These are phyloP conservation scores for Barbus barbus DNA, from an alignment of 2,113 vertebrate species.

Conservation along the genomic window DNA sequence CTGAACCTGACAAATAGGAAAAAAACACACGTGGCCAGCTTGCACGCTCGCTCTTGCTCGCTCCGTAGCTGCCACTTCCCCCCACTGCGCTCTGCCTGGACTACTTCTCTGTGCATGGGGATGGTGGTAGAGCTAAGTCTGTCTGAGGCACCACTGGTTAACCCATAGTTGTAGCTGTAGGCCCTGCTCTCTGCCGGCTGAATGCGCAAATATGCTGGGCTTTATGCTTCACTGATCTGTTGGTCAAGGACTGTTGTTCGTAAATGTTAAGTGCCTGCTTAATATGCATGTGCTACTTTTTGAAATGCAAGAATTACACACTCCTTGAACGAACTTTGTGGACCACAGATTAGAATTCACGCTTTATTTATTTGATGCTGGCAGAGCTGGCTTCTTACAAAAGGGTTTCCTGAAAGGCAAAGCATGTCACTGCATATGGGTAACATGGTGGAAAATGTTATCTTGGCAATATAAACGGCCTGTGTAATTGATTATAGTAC, in stretches of 20 bases:
- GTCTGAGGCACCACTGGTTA: neutral
- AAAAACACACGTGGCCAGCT: neutral
- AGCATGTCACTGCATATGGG: neutral
- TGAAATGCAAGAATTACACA: conserved; percentile 19
- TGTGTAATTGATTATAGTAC: neutral
- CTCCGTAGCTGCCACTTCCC: conserved; percentile 28
- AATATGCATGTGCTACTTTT: conserved; percentile 33
- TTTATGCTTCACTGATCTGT: conserved; percentile 12
- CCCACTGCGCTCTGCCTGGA: neutral
- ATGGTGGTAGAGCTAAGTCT: conserved; percentile 79
- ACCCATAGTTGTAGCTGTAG: conserved; percentile 38
- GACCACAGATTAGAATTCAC: neutral
- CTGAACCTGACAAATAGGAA: conserved; percentile 25
- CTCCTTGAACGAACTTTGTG: neutral
- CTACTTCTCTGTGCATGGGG: conserved; percentile 80
- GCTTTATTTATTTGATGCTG: conserved; percentile 9
- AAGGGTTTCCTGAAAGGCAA: conserved; percentile 13
- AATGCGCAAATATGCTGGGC: conserved; percentile 20
- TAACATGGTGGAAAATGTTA: conserved; percentile 25
- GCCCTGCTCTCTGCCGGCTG: conserved; percentile 25
- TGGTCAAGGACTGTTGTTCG: conserved; percentile 22
- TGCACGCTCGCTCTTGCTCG: conserved; percentile 7
- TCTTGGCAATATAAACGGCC: too few relatives aligned
- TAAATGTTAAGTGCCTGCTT: conserved; percentile 47
- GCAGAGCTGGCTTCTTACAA: too few relatives aligned